Percentiles rank a stretch among this genome's conserved stretches.
Evolutionary conservation across 2,113 vertebrate species (phyloP).

Genomic region (Takifugu flavidus): DNA sequence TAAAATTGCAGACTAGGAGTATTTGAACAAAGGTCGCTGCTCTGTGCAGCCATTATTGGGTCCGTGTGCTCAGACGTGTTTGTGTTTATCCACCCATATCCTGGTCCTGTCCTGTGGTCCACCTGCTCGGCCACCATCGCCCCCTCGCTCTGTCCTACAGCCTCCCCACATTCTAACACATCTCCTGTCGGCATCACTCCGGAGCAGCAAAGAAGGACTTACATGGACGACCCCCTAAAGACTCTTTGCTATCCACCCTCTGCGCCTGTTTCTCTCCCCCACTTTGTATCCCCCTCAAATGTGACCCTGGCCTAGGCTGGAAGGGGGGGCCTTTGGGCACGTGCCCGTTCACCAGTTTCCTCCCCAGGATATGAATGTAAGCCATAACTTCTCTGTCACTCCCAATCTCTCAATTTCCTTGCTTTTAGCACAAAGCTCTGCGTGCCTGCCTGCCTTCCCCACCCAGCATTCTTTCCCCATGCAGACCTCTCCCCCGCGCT

Average conservation of each 20-base stretch:
- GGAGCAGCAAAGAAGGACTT: slow-evolving; percentile 16
- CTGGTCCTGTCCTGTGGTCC: background rate
- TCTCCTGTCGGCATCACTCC: slow-evolving; percentile 21
- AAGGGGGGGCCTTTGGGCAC: slow-evolving; percentile 37
- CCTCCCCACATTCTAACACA: too few species aligned
- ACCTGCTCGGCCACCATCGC: background rate
- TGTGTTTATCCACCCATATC: background rate
- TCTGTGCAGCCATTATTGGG: background rate
- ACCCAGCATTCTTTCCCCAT: slow-evolving; percentile 88
- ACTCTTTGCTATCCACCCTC: slow-evolving; percentile 50
- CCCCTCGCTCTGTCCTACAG: background rate
- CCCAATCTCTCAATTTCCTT: slow-evolving; percentile 53
- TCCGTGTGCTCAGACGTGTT: background rate
- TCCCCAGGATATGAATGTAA: slow-evolving; percentile 45
- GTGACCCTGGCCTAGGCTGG: slow-evolving; percentile 37
- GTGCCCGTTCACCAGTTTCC: slow-evolving; percentile 42
- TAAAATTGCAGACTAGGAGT: too few species aligned
- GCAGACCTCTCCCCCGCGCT: slow-evolving; percentile 71
- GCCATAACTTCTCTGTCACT: slow-evolving; percentile 41
- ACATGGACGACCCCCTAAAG: slow-evolving; percentile 24
- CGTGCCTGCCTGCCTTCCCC: slow-evolving; percentile 83
- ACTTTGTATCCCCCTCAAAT: slow-evolving; percentile 52
- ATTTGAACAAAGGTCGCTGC: too few species aligned
- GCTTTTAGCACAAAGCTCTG: slow-evolving; percentile 82
- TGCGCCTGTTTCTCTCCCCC: slow-evolving; percentile 69